Evolutionary conservation across 2,888 invertebrate genomes (phyloP), one percentile per base, ranked within the genome.

Genomic region (Leucophora obtusa): DNA sequence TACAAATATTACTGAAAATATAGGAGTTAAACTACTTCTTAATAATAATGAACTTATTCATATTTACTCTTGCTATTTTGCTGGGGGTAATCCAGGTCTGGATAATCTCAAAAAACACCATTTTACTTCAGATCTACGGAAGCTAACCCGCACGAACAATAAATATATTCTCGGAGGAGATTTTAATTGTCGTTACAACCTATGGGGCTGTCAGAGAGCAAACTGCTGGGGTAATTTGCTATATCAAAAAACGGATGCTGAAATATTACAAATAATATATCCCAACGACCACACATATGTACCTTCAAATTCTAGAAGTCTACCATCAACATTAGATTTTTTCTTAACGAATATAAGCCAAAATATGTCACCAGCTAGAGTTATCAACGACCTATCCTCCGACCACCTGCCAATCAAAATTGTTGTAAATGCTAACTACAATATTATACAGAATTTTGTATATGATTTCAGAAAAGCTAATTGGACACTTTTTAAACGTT

Each of bases 261-360:
- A 54, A 21, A 11, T 54, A 21, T 21, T 24, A 54, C 24, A 54
- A 24, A 54, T 54, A 21, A 21, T 54, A 21, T 15, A 54, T 54
- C 33, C 33, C 33, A 33, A 33, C 8, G 33, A 33, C 8, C 33
- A 33, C 33, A 33, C 69, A 28, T 68, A 75, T 43, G 11, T 69
- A 15, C 68, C 69, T 21, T 60, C 75, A 38, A 62, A 51, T 47
- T 11, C 7, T 5, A 28, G 11, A 3, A 75, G 62, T 18, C 60
- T 43, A 28, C 58, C 75, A 9, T 75, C 47, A 4, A 53, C 60
- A 15, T 51, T 69, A 14, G 60, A 75, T n/a, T 69, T 69, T 53
- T 75, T 62, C 60, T 6, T 75, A n/a, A 62, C 69, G 28, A 75
- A 58, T 17, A 62, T 50, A 17, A 38, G 59, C 1, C 33, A n/a